Conservation (phyloP, 1,140 invertebrate genomes). For the Drosophila santomea region DNA sequence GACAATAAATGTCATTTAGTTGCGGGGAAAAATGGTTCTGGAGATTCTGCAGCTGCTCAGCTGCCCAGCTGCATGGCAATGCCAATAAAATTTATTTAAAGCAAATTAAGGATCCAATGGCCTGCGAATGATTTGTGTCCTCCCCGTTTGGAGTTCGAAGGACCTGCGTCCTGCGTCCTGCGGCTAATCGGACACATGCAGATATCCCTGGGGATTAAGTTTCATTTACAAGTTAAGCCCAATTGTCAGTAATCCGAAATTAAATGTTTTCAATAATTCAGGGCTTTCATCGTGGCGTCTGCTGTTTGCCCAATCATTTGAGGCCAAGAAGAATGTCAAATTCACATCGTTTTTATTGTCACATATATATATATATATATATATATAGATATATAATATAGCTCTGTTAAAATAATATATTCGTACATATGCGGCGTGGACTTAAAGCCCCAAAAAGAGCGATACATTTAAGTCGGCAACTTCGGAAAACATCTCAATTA, state of each 20-base stretch:
- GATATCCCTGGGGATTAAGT: slow-evolving; percentile 20
- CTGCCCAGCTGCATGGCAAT: slow-evolving; percentile 59
- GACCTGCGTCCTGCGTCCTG: neutral
- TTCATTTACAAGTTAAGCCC: slow-evolving; percentile 37
- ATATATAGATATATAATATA: too few species aligned
- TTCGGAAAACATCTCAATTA: slow-evolving; percentile 20
- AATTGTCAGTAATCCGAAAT: slow-evolving; percentile 18
- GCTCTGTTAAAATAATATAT: neutral
- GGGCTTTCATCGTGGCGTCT: slow-evolving; percentile 17
- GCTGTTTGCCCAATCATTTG: slow-evolving; percentile 1
- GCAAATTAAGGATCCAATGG: slow-evolving; percentile 68
- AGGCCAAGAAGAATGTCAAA: neutral
- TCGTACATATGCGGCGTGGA: too few species aligned
- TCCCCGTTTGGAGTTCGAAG: neutral
- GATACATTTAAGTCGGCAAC: neutral
- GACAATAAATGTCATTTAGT: slow-evolving; percentile 82
- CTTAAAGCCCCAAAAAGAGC: slow-evolving; percentile 3
- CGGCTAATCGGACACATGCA: slow-evolving; percentile 31
- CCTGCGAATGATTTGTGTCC: slow-evolving; percentile 58
- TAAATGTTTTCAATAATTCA: slow-evolving; percentile 36
- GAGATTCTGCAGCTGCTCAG: slow-evolving; percentile 40
- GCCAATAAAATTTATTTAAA: slow-evolving; percentile 77
- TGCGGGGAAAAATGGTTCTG: slow-evolving; percentile 16
- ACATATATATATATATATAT: too few species aligned
- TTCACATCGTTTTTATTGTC: neutral